phyloP scores from a whole-genome alignment of 2,888 invertebrate genomes.

The Octonoba sinensis region DNA sequence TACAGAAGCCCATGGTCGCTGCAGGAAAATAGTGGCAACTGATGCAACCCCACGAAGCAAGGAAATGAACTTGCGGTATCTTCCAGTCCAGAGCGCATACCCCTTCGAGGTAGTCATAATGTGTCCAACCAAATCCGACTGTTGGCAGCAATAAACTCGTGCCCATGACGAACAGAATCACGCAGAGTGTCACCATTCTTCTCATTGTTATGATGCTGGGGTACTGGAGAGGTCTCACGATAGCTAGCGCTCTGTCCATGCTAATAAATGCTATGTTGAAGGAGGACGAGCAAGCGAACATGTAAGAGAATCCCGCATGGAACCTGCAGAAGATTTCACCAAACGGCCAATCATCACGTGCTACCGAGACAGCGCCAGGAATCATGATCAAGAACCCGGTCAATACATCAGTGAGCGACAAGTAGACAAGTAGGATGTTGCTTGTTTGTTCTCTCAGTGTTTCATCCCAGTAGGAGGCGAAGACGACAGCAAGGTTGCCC shows the following conservation, averaged over 20 bases:
- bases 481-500: constrained; percentile 39
- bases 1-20: constrained; percentile 7
- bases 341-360: constrained; percentile 40
- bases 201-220: constrained; percentile 62
- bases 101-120: constrained; percentile 47
- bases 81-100: constrained; percentile 35
- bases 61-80: not conserved
- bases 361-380: constrained; percentile 30
- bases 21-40: constrained; percentile 26
- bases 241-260: constrained; percentile 70
- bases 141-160: not conserved
- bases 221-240: constrained; percentile 69
- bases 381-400: constrained; percentile 42
- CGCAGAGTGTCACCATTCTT: not conserved
- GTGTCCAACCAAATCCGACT: constrained; percentile 20
- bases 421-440: constrained; percentile 34
- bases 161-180: not conserved
- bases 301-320: constrained; percentile 70
- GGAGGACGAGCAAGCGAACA: constrained; percentile 71
- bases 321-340: constrained; percentile 67
- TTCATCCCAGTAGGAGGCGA: constrained; percentile 30
- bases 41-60: not conserved
- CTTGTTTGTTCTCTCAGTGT: constrained; percentile 19
- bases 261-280: constrained; percentile 70
- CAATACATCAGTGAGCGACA: constrained; percentile 29